Conservation (phyloP, 2,797 vertebrate species). For the Mormyrops boulengeri region DNA sequence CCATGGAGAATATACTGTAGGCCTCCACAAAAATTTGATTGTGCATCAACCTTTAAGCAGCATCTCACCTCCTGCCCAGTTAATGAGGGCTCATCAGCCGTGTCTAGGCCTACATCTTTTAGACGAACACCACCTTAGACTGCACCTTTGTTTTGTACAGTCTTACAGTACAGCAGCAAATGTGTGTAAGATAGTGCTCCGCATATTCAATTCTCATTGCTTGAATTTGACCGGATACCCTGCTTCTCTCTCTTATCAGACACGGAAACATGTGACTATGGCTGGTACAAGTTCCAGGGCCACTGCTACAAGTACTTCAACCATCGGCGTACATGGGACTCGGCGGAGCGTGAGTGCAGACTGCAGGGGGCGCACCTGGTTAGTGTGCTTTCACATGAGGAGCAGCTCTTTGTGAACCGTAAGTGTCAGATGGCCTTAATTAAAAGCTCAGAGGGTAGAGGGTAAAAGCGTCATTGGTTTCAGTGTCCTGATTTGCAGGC, state of each 20-base stretch:
- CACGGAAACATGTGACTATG: conserved; percentile 78
- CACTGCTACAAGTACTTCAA: conserved; percentile 91
- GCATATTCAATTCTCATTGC: not conserved
- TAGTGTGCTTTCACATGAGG: conserved; percentile 83
- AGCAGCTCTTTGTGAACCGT: conserved; percentile 87
- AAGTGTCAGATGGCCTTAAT: conserved; percentile 43
- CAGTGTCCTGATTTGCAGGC: not conserved
- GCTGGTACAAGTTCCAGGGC: conserved; percentile 94
- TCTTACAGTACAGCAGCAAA: not conserved
- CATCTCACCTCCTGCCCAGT: not conserved
- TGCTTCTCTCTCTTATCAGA: conserved; percentile 53
- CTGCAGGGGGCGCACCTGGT: conserved; percentile 83
- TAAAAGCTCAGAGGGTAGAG: not conserved
- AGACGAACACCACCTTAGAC: not conserved
- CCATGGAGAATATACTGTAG: not conserved
- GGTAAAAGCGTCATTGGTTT: not conserved
- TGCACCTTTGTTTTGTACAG: not conserved
- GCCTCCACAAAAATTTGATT: not conserved
- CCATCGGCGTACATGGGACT: conserved; percentile 85
- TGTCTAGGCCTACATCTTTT: not conserved
- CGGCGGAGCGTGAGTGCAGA: conserved; percentile 85
- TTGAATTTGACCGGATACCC: not conserved
- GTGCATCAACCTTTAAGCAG: not conserved
- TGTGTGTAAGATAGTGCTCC: not conserved
- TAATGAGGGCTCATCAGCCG: not conserved